These are phyloP conservation scores for Drosophila subobscura DNA, from an alignment of 1,140 invertebrate genomes.

Conservation along the genomic window DNA sequence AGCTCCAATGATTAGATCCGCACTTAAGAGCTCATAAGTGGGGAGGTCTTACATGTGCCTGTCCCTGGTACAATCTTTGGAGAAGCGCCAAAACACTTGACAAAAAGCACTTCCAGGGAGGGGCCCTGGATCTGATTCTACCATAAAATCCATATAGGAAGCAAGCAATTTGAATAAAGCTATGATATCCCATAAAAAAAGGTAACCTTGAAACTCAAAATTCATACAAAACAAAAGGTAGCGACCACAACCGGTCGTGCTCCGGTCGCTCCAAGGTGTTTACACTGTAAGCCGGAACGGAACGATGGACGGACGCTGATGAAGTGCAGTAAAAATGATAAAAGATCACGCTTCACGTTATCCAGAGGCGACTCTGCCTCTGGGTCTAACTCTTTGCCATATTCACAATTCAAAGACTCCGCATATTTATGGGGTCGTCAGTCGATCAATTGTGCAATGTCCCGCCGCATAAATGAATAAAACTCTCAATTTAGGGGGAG, in stretches of 20 bases:
- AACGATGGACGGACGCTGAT: constrained; percentile 13
- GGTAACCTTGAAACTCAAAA: constrained; percentile 58
- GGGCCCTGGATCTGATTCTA: neutral
- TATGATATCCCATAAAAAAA: constrained; percentile 20
- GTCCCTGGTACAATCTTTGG: constrained; percentile 38
- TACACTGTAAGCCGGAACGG: constrained; percentile 47
- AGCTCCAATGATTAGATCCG: constrained; percentile 26
- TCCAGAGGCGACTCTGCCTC: constrained; percentile 13
- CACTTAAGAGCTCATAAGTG: constrained; percentile 18
- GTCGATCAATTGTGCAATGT: constrained; percentile 63
- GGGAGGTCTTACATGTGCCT: constrained; percentile 7
- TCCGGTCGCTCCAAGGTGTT: constrained; percentile 51
- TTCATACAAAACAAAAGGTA: constrained; percentile 8
- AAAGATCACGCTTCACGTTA: constrained; percentile 55
- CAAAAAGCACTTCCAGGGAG: neutral
- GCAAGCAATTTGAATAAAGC: constrained; percentile 46
- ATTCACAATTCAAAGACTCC: constrained; percentile 20
- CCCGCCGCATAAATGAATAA: constrained; percentile 65
- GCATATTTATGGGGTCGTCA: constrained; percentile 43
- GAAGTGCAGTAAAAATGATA: constrained; percentile 32
- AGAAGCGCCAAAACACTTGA: constrained; percentile 39
- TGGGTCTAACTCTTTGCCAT: constrained; percentile 59
- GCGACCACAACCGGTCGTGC: constrained; percentile 70
- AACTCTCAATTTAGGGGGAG: neutral
- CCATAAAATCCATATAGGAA: constrained; percentile 34